Percentiles rank a stretch among this genome's conserved stretches.
Evolutionary conservation across 2,888 invertebrate genomes (phyloP).

Genomic region (Aspidiotus rigidus): DNA sequence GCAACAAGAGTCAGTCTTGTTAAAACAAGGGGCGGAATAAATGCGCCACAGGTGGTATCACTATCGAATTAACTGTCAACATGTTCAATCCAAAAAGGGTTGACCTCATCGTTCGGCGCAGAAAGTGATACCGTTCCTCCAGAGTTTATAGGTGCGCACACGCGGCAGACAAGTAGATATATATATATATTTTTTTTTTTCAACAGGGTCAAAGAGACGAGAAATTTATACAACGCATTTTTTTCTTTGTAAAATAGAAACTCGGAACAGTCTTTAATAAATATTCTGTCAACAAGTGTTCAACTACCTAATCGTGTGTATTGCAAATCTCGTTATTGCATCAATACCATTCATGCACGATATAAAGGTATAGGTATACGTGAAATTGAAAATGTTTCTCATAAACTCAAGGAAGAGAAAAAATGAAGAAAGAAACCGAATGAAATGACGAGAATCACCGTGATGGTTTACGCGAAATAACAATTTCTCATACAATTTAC

Average conservation of each 20-base stretch:
- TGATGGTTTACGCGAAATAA: no score
- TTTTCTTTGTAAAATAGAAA: background rate
- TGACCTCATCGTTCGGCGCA: constrained; percentile 5
- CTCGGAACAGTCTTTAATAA: constrained; percentile 20
- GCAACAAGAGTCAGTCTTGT: constrained; percentile 7
- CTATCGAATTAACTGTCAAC: constrained; percentile 32
- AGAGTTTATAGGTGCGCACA: constrained; percentile 6
- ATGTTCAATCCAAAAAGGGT: constrained; percentile 28
- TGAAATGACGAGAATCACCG: no score
- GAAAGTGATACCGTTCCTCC: constrained; percentile 26
- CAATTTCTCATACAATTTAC: no score
- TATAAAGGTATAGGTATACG: background rate
- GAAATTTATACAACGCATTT: constrained; percentile 15
- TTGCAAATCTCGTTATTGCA: constrained; percentile 13
- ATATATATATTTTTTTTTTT: background rate
- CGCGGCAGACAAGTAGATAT: constrained; percentile 3
- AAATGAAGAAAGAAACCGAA: no score
- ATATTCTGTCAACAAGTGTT: constrained; percentile 29
- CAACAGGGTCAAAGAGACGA: constrained; percentile 27
- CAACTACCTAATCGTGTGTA: constrained; percentile 17
- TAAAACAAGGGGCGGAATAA: constrained; percentile 30
- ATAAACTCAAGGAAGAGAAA: no score
- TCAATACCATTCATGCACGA: background rate
- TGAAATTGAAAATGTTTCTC: background rate
- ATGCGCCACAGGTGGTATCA: constrained; percentile 29